These are phyloP conservation scores for Apantesis nais DNA, from an alignment of 2,888 invertebrate genomes.

Conservation along the genomic window DNA sequence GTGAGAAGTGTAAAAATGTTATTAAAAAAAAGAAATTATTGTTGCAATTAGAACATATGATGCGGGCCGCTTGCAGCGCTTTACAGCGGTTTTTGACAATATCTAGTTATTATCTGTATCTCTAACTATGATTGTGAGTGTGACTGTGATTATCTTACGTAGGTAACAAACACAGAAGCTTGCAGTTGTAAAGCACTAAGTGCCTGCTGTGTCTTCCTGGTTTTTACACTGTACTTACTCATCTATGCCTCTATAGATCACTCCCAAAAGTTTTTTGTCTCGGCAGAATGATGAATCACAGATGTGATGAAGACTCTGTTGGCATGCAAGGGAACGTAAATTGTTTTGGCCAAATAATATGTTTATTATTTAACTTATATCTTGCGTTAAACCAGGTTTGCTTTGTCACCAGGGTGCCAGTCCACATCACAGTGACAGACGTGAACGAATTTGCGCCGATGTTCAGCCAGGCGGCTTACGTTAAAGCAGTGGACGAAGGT, in stretches of 20 bases:
- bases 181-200: neutral
- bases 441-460: conserved; percentile 98
- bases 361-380: neutral
- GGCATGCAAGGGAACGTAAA: too few relatives aligned
- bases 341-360: too few relatives aligned
- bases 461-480: conserved; percentile 96
- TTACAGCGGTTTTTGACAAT: neutral
- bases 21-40: too few relatives aligned
- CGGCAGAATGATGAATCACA: neutral
- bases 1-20: too few relatives aligned
- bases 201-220: neutral
- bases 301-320: neutral
- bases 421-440: conserved; percentile 97
- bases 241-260: too few relatives aligned
- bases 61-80: neutral
- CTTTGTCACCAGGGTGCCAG: conserved; percentile 90
- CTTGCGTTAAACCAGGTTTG: neutral
- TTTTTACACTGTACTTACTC: neutral
- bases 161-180: neutral
- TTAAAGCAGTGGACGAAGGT: conserved; percentile 95
- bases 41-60: neutral
- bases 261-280: neutral
- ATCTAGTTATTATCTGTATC: neutral
- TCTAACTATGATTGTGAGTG: too few relatives aligned
- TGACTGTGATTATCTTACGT: neutral